Base-by-base conservation (phyloP, 53 echinoderm and acorn worm species). In the Patiria pectinifera region DNA sequence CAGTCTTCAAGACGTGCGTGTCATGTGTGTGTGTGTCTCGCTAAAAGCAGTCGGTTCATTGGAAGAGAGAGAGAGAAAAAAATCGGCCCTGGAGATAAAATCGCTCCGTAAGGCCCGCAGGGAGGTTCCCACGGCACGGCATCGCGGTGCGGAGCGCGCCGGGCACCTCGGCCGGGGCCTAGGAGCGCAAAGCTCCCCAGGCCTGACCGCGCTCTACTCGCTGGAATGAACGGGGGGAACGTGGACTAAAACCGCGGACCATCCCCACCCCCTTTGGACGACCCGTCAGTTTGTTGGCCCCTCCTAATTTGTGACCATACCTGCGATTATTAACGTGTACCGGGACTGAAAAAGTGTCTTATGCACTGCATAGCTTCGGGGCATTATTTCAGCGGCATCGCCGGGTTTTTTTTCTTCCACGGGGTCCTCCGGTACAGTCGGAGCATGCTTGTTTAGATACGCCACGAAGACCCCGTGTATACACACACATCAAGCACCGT, bases 1-100 rank as follows among this genome's bases (percentile, higher is more conserved):
- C 21, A 81, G 90, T 90, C 90, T 90, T 90, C 69, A 90, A 90
- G 90, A 90, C 90, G 90, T 81, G 90, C 47, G 89, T 89, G 78
- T 61, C 62, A 53, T 35, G 35, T 35, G 8, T 53, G 53, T 53
- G 90, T 69, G 89, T 89, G 78, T 61, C 79, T 58, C 44, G 53
- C 48, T 48, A 53, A 72, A 86, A 48, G 72, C 71, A 71, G 86
- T 72, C 35, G 60, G 87, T 87, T 76, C 63, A 66, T 60, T 44
- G 80, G 22, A 23, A 22, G 90, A 81, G 63, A 53, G 82, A 53
- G 21, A 0, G 78, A n/a, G 77, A 78, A 18, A 12, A 86, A 75
- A 76, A 69, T 62, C 75, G 16, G 23, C 62, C 80, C 89, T 70
- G 87, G 19, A 76, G 87, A 87, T 76, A 87, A 87, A 87, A 87